A percentile compares a stretch with the other conserved stretches of the same genome.
Evolutionary conservation across 2,113 vertebrate species (phyloP).

Genomic region (Anthoscopus minutus): DNA sequence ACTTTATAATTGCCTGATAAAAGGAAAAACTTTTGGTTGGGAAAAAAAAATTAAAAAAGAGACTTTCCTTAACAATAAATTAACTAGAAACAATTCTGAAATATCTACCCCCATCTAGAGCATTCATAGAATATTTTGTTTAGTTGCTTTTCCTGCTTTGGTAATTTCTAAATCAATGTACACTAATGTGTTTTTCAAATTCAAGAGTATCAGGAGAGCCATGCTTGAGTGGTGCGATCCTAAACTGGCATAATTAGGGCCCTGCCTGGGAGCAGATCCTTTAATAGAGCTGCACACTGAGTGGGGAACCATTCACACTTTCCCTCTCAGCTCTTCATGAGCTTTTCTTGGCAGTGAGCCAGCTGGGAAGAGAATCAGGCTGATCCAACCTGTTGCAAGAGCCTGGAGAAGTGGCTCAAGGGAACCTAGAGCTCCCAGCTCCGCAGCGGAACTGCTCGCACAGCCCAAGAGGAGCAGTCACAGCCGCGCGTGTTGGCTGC

Average conservation of each 20-base stretch:
- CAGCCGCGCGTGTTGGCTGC: rapidly evolving
- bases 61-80: neutral
- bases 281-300: constrained; percentile 2
- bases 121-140: neutral
- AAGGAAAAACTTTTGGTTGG: neutral
- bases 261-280: constrained; percentile 18
- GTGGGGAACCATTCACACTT: constrained; percentile 28
- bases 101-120: neutral
- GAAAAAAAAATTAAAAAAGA: neutral
- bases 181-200: neutral
- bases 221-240: neutral
- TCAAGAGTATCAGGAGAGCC: constrained; percentile 22
- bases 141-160: neutral
- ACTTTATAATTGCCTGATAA: neutral
- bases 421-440: neutral
- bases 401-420: neutral
- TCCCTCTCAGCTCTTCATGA: constrained; percentile 11
- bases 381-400: neutral
- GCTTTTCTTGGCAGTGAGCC: constrained; percentile 45
- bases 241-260: constrained; percentile 28
- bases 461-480: rapidly evolving
- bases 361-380: neutral
- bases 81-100: neutral
- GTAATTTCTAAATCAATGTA: neutral
- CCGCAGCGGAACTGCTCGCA: neutral